Conservation (phyloP, 2,797 vertebrate genomes). For the Peromyscus nudipes region DNA sequence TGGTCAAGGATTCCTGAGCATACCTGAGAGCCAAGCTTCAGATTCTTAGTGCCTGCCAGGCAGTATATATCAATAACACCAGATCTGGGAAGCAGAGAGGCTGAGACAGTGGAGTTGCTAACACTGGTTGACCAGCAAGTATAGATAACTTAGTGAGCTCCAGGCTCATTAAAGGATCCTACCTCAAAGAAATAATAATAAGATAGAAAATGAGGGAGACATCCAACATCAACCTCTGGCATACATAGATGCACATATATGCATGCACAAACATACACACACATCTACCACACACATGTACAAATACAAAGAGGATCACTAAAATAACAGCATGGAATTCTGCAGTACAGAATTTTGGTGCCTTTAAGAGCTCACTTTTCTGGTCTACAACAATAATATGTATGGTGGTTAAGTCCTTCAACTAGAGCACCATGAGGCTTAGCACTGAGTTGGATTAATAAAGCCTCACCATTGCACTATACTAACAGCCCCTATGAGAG, state of each 20-base stretch:
- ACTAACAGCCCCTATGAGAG: slow-evolving; percentile 13
- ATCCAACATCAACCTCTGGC: no score
- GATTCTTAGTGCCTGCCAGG: not conserved
- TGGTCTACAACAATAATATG: not conserved
- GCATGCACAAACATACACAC: not conserved
- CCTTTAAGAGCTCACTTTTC: not conserved
- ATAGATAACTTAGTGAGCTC: not conserved
- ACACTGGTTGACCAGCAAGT: not conserved
- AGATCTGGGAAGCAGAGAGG: not conserved
- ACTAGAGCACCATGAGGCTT: not conserved
- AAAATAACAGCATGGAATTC: not conserved
- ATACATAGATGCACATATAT: not conserved
- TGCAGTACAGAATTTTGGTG: not conserved
- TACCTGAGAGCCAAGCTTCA: not conserved
- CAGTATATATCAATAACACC: not conserved
- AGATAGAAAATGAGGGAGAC: not conserved
- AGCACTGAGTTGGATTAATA: slow-evolving; percentile 5
- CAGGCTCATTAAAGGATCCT: not conserved
- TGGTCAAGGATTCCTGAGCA: not conserved
- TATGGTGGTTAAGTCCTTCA: not conserved
- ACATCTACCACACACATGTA: not conserved
- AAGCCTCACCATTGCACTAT: not conserved
- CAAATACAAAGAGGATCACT: not conserved
- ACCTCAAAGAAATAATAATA: not conserved
- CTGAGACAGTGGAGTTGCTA: not conserved